Evolutionary conservation across 2,888 invertebrate species (phyloP), one percentile per base, ranked within the genome.

Genomic region (Nemotelus nigrinus): DNA sequence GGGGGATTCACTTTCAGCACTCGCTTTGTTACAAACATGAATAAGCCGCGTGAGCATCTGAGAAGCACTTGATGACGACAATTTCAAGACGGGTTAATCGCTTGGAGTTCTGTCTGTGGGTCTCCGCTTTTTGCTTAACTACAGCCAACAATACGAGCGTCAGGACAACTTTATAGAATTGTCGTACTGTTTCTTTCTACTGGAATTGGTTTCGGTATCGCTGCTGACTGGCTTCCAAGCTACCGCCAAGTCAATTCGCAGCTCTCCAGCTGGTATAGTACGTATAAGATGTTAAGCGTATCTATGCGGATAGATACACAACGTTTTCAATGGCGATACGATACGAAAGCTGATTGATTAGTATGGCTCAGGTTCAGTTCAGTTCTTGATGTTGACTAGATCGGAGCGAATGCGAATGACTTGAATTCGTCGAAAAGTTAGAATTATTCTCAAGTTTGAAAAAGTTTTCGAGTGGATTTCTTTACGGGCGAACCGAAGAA

Each of bases 321-420:
- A 41, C 43, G 53, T 48, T 5, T 45, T 72, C 25, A 72, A 58
- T 72, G 72, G 60, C 58, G 72, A 60, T 74, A 48, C 58, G 72
- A 60, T 74, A 74, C 74, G 65, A 79, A 79, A 81, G 80, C 80
- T 81, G 81, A 77, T 81, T 77, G 79, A 80, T 81, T 81, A 76
- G 76, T 48, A 60, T 48, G 63, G 41, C 60, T 74, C 43, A 48
- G 47, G 65, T 65, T 86, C 85, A 86, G 86, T 86, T 86, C 85
- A 84, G 85, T 86, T 86, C 86, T 86, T 86, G 85, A 84, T 84
- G 85, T 85, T 84, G 86, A 84, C 84, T 85, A 85, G 86, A 85
- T 86, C 86, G 86, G 86, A 77, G 60, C 76, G 76, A 77, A 76
- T 70, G 74, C 74, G 74, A 74, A 72, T 47, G 58, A 47, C 58